These are phyloP conservation scores for Philypnodon macrostomus DNA, from an alignment of 2,797 vertebrate species.

Conservation along the genomic window DNA sequence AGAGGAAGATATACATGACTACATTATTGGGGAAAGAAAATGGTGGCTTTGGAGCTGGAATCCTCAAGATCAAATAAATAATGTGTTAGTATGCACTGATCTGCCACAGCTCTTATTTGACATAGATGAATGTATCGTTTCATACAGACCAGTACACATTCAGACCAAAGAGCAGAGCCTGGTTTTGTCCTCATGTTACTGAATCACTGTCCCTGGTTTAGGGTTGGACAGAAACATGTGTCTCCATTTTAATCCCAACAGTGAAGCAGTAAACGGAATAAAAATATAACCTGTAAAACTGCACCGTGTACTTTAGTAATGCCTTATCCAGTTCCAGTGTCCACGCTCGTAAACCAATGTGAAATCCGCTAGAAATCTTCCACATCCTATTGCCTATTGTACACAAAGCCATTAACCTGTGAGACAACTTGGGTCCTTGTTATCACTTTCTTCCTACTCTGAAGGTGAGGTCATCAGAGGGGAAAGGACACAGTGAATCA, in stretches of 20 bases:
- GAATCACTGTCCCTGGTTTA: slow-evolving; percentile 30
- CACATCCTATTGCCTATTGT: too few species aligned
- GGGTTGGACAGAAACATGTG: slow-evolving; percentile 15
- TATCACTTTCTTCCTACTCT: too few species aligned
- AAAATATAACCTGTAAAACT: too few species aligned
- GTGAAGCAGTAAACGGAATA: too few species aligned
- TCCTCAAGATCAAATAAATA: slow-evolving; percentile 44
- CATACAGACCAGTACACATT: background rate
- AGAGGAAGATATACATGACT: slow-evolving; percentile 36
- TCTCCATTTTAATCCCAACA: slow-evolving; percentile 1
- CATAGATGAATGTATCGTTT: slow-evolving; percentile 38
- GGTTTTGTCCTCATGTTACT: slow-evolving; percentile 47
- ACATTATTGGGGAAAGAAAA: slow-evolving; percentile 33
- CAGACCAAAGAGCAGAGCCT: slow-evolving; percentile 30
- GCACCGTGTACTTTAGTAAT: too few species aligned
- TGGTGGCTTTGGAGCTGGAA: slow-evolving; percentile 31
- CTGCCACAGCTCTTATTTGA: slow-evolving; percentile 42
- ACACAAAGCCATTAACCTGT: too few species aligned
- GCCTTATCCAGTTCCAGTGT: too few species aligned
- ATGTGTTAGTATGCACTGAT: slow-evolving; percentile 35
- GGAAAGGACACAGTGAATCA: too few species aligned
- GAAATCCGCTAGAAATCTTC: too few species aligned
- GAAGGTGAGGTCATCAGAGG: too few species aligned
- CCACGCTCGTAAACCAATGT: too few species aligned
- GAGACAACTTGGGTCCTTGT: too few species aligned